phyloP scores from a whole-genome alignment of 2,113 vertebrate species.

The Neoarius graeffei region DNA sequence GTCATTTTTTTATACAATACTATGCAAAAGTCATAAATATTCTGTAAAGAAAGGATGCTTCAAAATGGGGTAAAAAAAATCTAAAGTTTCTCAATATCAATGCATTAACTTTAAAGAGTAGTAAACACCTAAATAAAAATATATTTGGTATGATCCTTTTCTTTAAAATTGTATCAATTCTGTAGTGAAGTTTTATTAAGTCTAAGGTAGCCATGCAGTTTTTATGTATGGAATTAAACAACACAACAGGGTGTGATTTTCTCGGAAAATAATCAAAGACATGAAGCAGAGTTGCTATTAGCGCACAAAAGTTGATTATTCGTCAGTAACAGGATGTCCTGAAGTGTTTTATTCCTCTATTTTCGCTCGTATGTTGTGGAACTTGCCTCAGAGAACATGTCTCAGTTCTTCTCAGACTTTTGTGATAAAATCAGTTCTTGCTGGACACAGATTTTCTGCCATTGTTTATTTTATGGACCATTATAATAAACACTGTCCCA shows the following conservation, averaged over 20 bases:
- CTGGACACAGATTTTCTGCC: background rate
- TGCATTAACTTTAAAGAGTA: background rate
- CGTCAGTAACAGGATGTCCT: too few species aligned
- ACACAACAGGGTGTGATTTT: background rate
- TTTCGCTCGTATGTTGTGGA: background rate
- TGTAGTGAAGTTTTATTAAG: background rate
- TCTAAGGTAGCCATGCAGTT: background rate
- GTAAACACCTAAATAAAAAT: background rate
- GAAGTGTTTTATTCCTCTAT: background rate
- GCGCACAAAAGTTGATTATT: background rate
- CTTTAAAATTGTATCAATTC: background rate
- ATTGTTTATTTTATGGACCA: background rate
- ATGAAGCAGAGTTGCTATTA: background rate
- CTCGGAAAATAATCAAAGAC: background rate
- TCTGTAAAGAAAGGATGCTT: background rate
- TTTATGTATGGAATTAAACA: background rate
- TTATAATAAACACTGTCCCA: background rate
- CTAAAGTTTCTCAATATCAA: background rate
- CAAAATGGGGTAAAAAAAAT: background rate
- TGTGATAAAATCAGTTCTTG: background rate
- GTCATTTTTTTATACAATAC: background rate
- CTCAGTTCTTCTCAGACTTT: background rate
- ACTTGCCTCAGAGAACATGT: background rate
- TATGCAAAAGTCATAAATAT: background rate
- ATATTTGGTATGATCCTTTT: background rate